Evolutionary conservation across 2,113 vertebrate genomes (phyloP).

Genomic region (Oreochromis tanganicae): DNA sequence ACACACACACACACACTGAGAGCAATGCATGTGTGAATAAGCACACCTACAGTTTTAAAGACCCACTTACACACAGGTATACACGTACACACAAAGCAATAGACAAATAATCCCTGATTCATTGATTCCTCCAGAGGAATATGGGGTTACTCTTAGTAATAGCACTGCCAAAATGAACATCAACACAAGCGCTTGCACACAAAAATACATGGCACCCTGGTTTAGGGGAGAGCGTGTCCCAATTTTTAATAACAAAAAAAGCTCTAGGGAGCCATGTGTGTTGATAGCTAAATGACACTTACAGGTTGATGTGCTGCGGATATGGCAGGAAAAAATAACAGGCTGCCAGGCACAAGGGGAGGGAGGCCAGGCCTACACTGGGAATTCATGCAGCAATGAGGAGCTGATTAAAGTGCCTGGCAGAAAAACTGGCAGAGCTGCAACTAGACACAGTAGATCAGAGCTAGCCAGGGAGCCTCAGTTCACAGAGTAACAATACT

Average conservation of each 20-base stretch:
- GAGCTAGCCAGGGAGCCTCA: conserved; percentile 31
- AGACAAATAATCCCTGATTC: conserved; percentile 26
- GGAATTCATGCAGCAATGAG: conserved; percentile 54
- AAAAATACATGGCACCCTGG: conserved; percentile 20
- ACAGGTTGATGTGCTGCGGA: conserved; percentile 58
- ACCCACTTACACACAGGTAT: not conserved
- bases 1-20: not conserved
- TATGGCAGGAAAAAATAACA: conserved; percentile 47
- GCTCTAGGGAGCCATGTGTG: conserved; percentile 54
- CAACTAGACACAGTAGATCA: conserved; percentile 39
- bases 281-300: conserved; percentile 69
- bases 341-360: conserved; percentile 43
- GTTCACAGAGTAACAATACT: conserved; percentile 25
- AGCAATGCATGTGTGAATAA: not conserved
- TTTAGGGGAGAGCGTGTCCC: conserved; percentile 29
- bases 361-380: conserved; percentile 24
- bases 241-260: conserved; percentile 67
- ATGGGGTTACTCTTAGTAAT: conserved; percentile 44
- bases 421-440: conserved; percentile 37
- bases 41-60: not conserved
- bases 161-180: conserved; percentile 46
- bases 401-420: conserved; percentile 63
- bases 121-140: conserved; percentile 48
- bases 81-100: not conserved
- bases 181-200: conserved; percentile 14